Evolutionary conservation across 2,888 invertebrate species (phyloP), one percentile per base, ranked within the genome.

Genomic region (Oscheius sp.): DNA sequence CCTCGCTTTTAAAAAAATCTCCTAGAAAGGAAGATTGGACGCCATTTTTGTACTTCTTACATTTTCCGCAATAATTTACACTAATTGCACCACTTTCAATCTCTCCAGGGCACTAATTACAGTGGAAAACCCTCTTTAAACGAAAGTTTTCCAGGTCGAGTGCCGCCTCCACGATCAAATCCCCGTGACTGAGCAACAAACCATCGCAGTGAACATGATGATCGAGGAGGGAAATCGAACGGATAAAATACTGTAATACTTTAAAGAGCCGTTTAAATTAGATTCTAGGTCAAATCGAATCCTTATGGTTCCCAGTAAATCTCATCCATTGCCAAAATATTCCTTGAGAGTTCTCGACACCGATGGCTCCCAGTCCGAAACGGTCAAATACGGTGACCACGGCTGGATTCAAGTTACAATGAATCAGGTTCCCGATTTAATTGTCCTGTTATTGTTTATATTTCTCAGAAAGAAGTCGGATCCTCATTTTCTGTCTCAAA

Each of bases 191-290:
- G 79, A 79, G 9, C 76, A 76, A 59, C 49, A 49, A 49, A 69
- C 69, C 2, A 52, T 80, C 1, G 75, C 79, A 1, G 75, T 80
- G 5, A 58, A 53, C n/a, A 76, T 80, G 79, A 76, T 73, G 53
- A 73, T 79, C 29, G 64, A 64, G 2, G 76, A 72, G 12, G 72
- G 69, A 9, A 77, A 79, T 43, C 55, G 73, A 46, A 77, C 79
- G 2, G 66, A 58, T 59, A 58, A 70, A 43, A 35, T 74, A 29
- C 45, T 69, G 69, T 52, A 41, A 69, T 53, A 35, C 9, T n/a
- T 69, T 18, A 6, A 3, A 35, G 35, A 29, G 12, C 7, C 35
- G 25, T 21, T 41, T 23, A 46, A 7, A 59, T 7, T 7, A 45
- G 46, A 29, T 35, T 59, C 18, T 18, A 71, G 71, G 21, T 71